Conservation (phyloP, 2,797 vertebrate species). For the Syngnathus rostellatus region DNA sequence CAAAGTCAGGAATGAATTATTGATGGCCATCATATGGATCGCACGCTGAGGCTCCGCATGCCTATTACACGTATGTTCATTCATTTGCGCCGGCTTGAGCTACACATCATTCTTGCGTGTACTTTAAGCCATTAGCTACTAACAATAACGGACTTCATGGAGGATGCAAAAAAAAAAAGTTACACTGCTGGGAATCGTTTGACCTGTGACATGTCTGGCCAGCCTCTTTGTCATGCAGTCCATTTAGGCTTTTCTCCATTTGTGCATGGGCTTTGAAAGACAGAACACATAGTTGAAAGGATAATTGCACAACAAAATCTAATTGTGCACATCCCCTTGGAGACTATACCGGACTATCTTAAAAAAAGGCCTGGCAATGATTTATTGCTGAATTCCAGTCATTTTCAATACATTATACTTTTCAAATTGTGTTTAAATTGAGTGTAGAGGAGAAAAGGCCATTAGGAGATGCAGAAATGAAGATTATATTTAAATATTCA, state of each 20-base stretch:
- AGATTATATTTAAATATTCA: slow-evolving; percentile 99
- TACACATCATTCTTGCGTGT: slow-evolving; percentile 56
- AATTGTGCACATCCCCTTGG: slow-evolving; percentile 88
- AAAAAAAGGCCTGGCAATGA: slow-evolving; percentile 97
- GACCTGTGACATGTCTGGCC: slow-evolving; percentile 79
- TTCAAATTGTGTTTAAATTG: slow-evolving; percentile 99
- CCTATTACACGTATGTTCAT: slow-evolving; percentile 68
- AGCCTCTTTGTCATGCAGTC: slow-evolving; percentile 52
- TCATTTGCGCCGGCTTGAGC: slow-evolving; percentile 63
- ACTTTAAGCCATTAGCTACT: slow-evolving; percentile 67
- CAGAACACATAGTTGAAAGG: slow-evolving; percentile 93
- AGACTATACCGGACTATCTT: slow-evolving; percentile 93
- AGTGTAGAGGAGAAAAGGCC: slow-evolving; percentile 99
- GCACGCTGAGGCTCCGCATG: slow-evolving; percentile 64
- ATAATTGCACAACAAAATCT: slow-evolving; percentile 99
- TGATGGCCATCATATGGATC: slow-evolving; percentile 70
- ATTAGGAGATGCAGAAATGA: slow-evolving; percentile 99
- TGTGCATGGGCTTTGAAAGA: slow-evolving; percentile 59
- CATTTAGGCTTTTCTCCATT: slow-evolving; percentile 60
- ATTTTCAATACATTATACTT: slow-evolving; percentile 99
- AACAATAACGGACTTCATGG: slow-evolving; percentile 56
- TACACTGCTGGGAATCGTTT: slow-evolving; percentile 30
- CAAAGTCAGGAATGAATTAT: slow-evolving; percentile 69
- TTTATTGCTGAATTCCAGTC: slow-evolving; percentile 99
- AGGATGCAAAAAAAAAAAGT: slow-evolving; percentile 39